A percentile compares a stretch with the other conserved stretches of the same genome.
Evolutionary conservation across 64 coral and sea anemone species (phyloP).

Genomic region (Montipora cactus): DNA sequence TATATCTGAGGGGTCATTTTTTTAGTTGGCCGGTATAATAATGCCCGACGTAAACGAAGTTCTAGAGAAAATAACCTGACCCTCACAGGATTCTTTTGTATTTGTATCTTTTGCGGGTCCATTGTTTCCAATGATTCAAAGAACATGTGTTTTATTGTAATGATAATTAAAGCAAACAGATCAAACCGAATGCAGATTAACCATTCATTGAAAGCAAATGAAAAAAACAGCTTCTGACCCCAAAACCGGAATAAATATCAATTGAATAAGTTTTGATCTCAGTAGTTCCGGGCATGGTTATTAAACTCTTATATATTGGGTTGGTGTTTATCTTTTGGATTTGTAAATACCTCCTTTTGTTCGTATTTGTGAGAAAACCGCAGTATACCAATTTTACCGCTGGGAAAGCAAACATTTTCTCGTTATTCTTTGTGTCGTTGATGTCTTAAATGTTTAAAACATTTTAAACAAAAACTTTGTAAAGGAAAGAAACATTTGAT

Average conservation of each 20-base stretch:
- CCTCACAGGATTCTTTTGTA: neutral
- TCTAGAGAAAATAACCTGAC: neutral
- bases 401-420: neutral
- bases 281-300: slow-evolving; percentile 1
- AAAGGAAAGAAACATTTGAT: too few relatives aligned
- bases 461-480: neutral
- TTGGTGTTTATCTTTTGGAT: slow-evolving; percentile 9
- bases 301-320: slow-evolving; percentile 33
- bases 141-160: slow-evolving; percentile 48
- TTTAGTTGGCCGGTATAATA: too few relatives aligned
- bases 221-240: neutral
- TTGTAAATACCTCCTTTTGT: slow-evolving; percentile 20
- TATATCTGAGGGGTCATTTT: too few relatives aligned
- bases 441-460: too few relatives aligned
- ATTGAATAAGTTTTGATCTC: slow-evolving; percentile 23
- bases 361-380: neutral
- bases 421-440: neutral
- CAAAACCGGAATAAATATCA: slow-evolving; percentile 48
- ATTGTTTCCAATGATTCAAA: neutral
- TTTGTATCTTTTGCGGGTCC: neutral
- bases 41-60: neutral
- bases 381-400: neutral
- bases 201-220: slow-evolving; percentile 19
- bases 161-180: slow-evolving; percentile 12
- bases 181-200: neutral